Base-by-base conservation (phyloP, 2,888 invertebrate genomes). In the Fragum sueziense region DNA sequence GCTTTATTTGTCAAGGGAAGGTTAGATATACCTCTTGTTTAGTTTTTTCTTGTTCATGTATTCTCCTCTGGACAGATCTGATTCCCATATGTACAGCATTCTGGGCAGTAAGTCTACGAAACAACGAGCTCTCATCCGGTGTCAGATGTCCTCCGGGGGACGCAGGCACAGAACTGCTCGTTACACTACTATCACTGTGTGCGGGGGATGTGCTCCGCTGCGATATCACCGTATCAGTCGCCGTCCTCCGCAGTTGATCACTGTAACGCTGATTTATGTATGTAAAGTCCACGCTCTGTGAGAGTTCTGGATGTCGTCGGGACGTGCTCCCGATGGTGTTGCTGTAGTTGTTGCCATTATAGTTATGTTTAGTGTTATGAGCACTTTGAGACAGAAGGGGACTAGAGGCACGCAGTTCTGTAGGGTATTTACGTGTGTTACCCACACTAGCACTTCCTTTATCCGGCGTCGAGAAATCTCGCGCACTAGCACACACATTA, bases 21-120 rank as follows among this genome's bases (percentile, higher is more conserved):
- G n/a, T n/a, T n/a, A n/a, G n/a, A n/a, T n/a, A n/a, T 82, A 91
- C 91, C 88, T 91, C 91, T 67, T 88, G 87, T 76, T 90, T 91
- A 1, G 90, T 90, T 68, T 89, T 88, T 57, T 91, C 91, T 57
- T 90, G 90, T 71, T 91, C 91, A 37, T 90, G 88, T 33, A 91
- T 85, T 74, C 90, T 86, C n/a, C 90, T 82, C 74, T 90, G 90
- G 6, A 91, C 90, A 9, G 90, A 90, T 51, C 91, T 83, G 52
- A 91, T 90, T 20, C 91, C 91, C 91, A 91, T 91, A 68, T 90
- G 89, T 17, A 91, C 91, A 17, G 89, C 86, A 67, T 87, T 88
- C 74, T 88, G 86, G 9, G 89, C 89, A 1, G 90, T 89, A 27
- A 90, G 84, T 68, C 89, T 79, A 3, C 88, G 83, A 41, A 82